Base-by-base conservation (phyloP, 2,113 vertebrate species). In the Camelus dromedarius region DNA sequence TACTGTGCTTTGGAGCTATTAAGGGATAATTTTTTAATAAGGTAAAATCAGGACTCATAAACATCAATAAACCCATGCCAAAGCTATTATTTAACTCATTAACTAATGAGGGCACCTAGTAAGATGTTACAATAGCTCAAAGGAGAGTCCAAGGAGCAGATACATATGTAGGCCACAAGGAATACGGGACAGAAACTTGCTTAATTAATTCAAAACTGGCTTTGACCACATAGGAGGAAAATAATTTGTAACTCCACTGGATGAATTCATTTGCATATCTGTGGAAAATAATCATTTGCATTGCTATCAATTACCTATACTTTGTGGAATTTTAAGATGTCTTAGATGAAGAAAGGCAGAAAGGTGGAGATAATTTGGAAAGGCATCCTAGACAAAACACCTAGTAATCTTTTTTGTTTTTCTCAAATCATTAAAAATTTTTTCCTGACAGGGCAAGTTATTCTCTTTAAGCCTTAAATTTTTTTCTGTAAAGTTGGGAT, bases 271-370 rank as follows among this genome's bases (percentile, higher is more conserved):
- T 89, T 93, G n/a, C 10, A 9, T 95, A 58, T 76, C 85, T 93
- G 4, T 94, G 38, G 60, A 86, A 82, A 93, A 28, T 5, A 92
- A 52, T 77, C 56, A 77, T 85, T 86, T 94, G 6, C n/a, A 79
- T 91, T 95, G 8, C 9, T 96, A 26, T 87, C 19, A 76, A 0
- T 79, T 93, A n/a, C 62, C 42, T 76, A 3, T 95, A 81, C 85
- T 85, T 93, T 93, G 35, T 89, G 4, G 35, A 77, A 26, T 89
- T 97, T 58, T n/a, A 90, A 83, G 85, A 79, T 90, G 66, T 67
- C 35, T 91, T 12, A 72, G 77, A 56, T 5, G 38, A 87, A 19
- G 72, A 80, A 93, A 83, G 13, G 26, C 18, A 58, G 26, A 60
- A 85, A 66, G 38, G 30, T 48, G 0, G 54, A 32, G 35, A 38